phyloP scores from a whole-genome alignment of 2,888 invertebrate species.

The Morpho deidamia region DNA sequence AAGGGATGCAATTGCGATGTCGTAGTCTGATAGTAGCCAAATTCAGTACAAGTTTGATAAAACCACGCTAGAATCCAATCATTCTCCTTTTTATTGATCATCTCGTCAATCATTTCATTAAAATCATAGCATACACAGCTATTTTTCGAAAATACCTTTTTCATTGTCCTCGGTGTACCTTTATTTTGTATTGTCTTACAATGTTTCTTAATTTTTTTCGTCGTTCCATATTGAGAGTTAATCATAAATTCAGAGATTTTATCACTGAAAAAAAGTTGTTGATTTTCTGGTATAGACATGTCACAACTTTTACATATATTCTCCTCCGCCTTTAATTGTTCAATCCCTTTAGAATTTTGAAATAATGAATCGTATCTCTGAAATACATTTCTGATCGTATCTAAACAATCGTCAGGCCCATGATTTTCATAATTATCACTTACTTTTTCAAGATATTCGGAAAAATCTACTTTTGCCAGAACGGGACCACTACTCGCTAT shows the following conservation, averaged over 20 bases:
- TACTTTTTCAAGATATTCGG: slow-evolving; percentile 60
- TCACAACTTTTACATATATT: slow-evolving; percentile 51
- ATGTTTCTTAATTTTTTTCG: slow-evolving; percentile 38
- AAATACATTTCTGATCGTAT: slow-evolving; percentile 43
- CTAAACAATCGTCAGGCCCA: slow-evolving; percentile 45
- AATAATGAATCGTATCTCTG: slow-evolving; percentile 44
- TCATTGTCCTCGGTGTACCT: slow-evolving; percentile 14
- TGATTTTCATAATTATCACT: slow-evolving; percentile 52
- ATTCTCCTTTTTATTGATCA: slow-evolving; percentile 30
- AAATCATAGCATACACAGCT: slow-evolving; percentile 51
- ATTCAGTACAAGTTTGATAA: slow-evolving; percentile 88
- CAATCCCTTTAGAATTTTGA: slow-evolving; percentile 42
- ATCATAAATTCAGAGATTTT: slow-evolving; percentile 44
- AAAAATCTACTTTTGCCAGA: slow-evolving; percentile 57
- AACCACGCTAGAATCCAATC: slow-evolving; percentile 72
- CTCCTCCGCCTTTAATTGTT: slow-evolving; percentile 48
- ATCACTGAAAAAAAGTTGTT: slow-evolving; percentile 52
- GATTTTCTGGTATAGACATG: slow-evolving; percentile 46
- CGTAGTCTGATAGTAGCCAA: slow-evolving; percentile 84
- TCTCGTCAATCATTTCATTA: slow-evolving; percentile 38
- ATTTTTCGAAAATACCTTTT: slow-evolving; percentile 21
- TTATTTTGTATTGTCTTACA: slow-evolving; percentile 34
- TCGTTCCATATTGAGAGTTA: slow-evolving; percentile 50
- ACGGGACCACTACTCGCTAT: slow-evolving; percentile 65
- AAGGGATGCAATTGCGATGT: slow-evolving; percentile 78